phyloP scores from a whole-genome alignment of 2,888 invertebrate genomes.

The Strigamia maritima region DNA sequence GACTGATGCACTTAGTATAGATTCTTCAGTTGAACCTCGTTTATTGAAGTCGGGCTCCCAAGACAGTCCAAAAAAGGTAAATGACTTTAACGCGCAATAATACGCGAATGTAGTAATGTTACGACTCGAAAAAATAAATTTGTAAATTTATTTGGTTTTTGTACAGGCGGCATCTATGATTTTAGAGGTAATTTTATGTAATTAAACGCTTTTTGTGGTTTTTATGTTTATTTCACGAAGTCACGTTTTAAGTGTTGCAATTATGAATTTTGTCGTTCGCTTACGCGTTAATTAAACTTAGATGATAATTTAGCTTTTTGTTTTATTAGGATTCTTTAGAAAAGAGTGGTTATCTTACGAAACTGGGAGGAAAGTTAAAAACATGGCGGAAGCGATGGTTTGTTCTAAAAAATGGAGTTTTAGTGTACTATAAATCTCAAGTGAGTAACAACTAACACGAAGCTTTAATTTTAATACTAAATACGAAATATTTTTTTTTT shows the following conservation, averaged over 20 bases:
- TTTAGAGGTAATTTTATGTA: constrained; percentile 32
- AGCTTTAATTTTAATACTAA: not conserved
- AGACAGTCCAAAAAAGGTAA: constrained; percentile 46
- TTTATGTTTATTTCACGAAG: not conserved
- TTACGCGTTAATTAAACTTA: not conserved
- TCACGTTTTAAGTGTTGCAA: not conserved
- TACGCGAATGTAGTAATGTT: not conserved
- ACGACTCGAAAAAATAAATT: not conserved
- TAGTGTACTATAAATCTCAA: constrained; percentile 93
- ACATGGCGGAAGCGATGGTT: constrained; percentile 97
- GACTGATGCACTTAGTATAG: constrained; percentile 65
- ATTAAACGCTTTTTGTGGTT: not conserved
- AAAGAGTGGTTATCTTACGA: constrained; percentile 83
- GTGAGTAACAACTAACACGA: constrained; percentile 48
- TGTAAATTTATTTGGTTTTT: constrained; percentile 1
- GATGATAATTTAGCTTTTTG: not conserved
- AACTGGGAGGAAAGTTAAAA: constrained; percentile 89
- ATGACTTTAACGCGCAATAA: not conserved
- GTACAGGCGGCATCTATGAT: constrained; percentile 25
- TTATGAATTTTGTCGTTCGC: not conserved
- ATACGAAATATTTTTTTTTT: not conserved
- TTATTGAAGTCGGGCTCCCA: constrained; percentile 44
- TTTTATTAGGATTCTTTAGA: constrained; percentile 61
- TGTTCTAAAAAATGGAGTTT: constrained; percentile 84
- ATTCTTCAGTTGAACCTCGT: constrained; percentile 59